Base-by-base conservation (phyloP, 2,113 vertebrate species). In the Entosphenus tridentatus region DNA sequence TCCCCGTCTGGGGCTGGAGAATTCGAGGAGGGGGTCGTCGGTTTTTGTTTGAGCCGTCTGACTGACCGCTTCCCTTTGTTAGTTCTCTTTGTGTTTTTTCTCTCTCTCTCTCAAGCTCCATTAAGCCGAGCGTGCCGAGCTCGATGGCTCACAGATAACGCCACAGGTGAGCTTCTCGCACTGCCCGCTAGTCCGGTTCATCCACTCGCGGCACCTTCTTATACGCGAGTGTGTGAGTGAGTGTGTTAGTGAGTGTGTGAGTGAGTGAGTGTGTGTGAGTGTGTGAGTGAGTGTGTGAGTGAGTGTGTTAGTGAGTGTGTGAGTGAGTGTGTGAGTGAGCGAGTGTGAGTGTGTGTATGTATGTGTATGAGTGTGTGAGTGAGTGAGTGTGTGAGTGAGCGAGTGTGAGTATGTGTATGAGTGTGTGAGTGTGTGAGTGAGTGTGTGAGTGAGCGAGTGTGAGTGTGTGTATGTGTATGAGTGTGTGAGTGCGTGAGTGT, bases 391-490 rank as follows among this genome's bases (percentile, higher is more conserved):
- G 58, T 62, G 16, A 13, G 58, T 62, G 58, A 3, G 58, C 3
- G 58, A 12, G 58, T 62, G 12, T 62, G 12, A 13, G 16, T 62
- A 3, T 62, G 58, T 62, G 58, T 3, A 3, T 62, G 58, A 13
- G 58, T 62, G 58, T 62, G 58, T 62, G 58, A 13, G 12, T 62
- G 58, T 62, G 58, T 62, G 58, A 13, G 58, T 62, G 58, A 13
- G 58, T 62, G 58, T 3, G 12, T 62, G 58, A 13, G 58, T 13
- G 16, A 13, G 58, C 3, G 58, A 2, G 58, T 62, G 2, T 62
- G 2, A 13, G 58, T 62, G 58, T 62, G 2, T 62, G 58, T 62
- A 2, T 3, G 58, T 62, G 58, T 3, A 2, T 62, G 58, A 13
- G 58, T 62, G 3, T 62, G 58, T 62, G 58, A 62, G 16, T 62